These are phyloP conservation scores for Paracanthobrama guichenoti DNA, from an alignment of 2,113 vertebrate species.

Conservation along the genomic window DNA sequence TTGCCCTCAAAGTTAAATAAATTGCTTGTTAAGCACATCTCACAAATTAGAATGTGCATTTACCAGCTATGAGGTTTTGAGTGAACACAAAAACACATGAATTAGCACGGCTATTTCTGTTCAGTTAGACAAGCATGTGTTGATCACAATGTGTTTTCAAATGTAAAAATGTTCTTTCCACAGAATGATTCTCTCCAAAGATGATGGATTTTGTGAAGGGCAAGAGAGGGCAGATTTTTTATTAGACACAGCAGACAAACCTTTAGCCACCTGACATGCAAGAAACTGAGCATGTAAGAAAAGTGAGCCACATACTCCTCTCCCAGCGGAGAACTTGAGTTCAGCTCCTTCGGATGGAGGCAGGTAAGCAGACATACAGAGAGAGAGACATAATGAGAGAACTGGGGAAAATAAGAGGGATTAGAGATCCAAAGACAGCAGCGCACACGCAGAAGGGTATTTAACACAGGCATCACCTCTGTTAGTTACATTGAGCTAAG, in stretches of 20 bases:
- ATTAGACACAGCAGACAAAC: constrained; percentile 66
- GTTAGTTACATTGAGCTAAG: neutral
- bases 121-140: neutral
- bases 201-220: neutral
- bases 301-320: constrained; percentile 89
- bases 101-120: neutral
- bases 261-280: constrained; percentile 91
- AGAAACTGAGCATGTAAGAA: constrained; percentile 87
- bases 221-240: constrained; percentile 41
- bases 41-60: neutral
- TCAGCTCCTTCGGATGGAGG: constrained; percentile 76
- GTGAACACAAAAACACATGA: neutral
- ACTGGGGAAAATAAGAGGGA: constrained; percentile 26
- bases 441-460: neutral
- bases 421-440: neutral
- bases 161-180: neutral
- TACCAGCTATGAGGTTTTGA: neutral
- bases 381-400: constrained; percentile 62
- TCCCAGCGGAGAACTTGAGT: constrained; percentile 78
- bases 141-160: neutral
- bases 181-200: neutral
- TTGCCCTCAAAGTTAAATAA: constrained; percentile 21
- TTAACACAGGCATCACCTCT: constrained; percentile 9
- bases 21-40: neutral
- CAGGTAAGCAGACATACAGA: constrained; percentile 45